Percentiles rank a stretch among this genome's conserved stretches.
These are phyloP conservation scores for Sinella curviseta DNA, from an alignment of 1,140 invertebrate genomes.

Conservation along the genomic window DNA sequence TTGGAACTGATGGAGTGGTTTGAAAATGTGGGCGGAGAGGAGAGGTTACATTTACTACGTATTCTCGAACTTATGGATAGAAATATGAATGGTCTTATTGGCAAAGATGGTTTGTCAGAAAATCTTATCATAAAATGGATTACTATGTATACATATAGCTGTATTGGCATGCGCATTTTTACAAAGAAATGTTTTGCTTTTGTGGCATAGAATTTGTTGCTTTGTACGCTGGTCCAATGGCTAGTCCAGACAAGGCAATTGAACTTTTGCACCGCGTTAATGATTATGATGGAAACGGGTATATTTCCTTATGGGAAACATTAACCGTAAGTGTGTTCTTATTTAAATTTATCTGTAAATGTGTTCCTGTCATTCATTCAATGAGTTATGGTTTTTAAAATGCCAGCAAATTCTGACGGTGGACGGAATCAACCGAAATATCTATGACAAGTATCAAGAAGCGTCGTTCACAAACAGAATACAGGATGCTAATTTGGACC, in stretches of 20 bases:
- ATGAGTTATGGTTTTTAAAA: not conserved
- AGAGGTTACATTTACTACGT: not conserved
- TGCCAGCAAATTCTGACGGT: not conserved
- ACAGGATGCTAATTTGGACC: not conserved
- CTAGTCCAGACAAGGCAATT: not conserved
- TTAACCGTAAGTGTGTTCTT: not conserved
- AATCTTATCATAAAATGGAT: not conserved
- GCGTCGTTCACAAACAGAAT: not conserved
- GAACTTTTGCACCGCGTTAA: not conserved
- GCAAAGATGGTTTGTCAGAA: not conserved
- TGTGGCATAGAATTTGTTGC: not conserved
- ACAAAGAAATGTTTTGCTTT: not conserved
- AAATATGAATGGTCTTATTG: not conserved
- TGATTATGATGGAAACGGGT: not conserved
- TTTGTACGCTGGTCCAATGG: not conserved
- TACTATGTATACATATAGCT: too few relatives aligned
- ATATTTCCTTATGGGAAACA: not conserved
- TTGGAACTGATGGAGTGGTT: not conserved
- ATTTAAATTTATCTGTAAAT: not conserved
- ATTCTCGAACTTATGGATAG: not conserved
- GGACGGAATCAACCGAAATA: not conserved
- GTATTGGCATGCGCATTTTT: too few relatives aligned
- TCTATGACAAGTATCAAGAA: not conserved
- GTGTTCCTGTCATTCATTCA: not conserved
- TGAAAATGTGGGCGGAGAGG: not conserved